Conservation (phyloP, 2,888 invertebrate species). For the Zootermopsis nevadensis region DNA sequence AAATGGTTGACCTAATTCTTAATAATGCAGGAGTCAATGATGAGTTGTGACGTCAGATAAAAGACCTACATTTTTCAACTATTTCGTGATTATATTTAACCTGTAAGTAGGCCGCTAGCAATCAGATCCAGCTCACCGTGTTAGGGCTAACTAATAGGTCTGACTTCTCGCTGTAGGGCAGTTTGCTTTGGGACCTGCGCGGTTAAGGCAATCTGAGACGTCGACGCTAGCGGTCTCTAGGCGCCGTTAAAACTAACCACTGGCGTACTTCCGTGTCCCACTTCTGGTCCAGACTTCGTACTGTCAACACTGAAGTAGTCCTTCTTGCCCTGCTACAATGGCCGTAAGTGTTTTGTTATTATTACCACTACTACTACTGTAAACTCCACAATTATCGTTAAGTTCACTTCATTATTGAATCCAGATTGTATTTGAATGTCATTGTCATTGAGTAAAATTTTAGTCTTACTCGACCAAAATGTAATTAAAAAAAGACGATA, state of each 20-base stretch:
- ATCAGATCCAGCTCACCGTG: constrained; percentile 8
- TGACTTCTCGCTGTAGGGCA: not conserved
- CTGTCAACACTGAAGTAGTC: constrained; percentile 68
- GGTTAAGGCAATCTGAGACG: constrained; percentile 25
- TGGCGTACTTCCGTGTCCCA: constrained; percentile 66
- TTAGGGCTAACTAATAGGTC: not conserved
- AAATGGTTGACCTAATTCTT: not conserved
- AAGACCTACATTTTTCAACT: not conserved
- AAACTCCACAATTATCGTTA: not conserved
- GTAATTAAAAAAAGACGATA: too few species aligned
- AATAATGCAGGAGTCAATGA: not conserved
- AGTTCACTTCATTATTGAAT: too few species aligned
- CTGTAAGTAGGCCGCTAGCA: not conserved
- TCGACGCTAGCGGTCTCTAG: constrained; percentile 37
- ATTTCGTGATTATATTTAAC: not conserved
- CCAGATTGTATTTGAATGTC: too few species aligned
- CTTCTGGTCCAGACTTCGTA: constrained; percentile 82
- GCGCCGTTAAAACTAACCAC: constrained; percentile 36
- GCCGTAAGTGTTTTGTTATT: constrained; percentile 6
- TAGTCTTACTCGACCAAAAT: too few species aligned
- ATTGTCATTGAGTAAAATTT: too few species aligned
- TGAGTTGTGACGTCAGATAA: not conserved
- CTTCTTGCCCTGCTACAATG: not conserved
- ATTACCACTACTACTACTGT: not conserved
- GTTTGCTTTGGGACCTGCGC: too few species aligned